A percentile compares a stretch with the other conserved stretches of the same genome.
Evolutionary conservation across 2,797 vertebrate genomes (phyloP).

Genomic region (Sebastiscus albofasciatus): DNA sequence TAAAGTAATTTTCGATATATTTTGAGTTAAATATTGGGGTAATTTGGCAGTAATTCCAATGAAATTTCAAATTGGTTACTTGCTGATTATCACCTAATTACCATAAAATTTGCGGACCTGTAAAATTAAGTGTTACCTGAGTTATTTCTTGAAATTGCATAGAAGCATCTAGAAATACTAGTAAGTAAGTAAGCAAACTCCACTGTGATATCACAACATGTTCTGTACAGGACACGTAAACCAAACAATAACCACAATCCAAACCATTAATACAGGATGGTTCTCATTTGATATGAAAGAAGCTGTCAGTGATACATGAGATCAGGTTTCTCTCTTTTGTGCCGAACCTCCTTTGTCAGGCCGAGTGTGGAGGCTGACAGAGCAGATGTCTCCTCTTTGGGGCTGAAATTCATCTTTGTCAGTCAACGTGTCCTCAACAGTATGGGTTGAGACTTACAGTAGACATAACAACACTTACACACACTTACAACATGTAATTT

Average conservation of each 20-base stretch:
- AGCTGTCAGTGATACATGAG: slow-evolving; percentile 15
- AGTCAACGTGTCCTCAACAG: background rate
- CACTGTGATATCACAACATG: background rate
- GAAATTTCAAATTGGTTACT: too few species aligned
- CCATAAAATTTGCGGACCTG: too few species aligned
- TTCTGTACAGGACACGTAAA: background rate
- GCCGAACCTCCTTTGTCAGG: slow-evolving; percentile 34
- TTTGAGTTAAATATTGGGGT: too few species aligned
- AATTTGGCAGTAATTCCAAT: too few species aligned
- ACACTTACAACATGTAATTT: slow-evolving; percentile 52
- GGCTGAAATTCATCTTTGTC: slow-evolving; percentile 48
- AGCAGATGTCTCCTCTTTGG: slow-evolving; percentile 1
- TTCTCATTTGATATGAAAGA: slow-evolving; percentile 46
- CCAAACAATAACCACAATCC: slow-evolving; percentile 4
- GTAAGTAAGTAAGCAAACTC: background rate
- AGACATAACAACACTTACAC: slow-evolving; percentile 41
- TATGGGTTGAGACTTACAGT: slow-evolving; percentile 1
- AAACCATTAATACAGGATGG: slow-evolving; percentile 8
- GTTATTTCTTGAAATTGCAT: background rate
- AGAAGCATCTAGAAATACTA: background rate
- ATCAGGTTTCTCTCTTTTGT: slow-evolving; percentile 58
- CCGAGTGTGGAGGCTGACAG: slow-evolving; percentile 13
- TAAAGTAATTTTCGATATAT: too few species aligned
- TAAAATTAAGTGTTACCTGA: too few species aligned
- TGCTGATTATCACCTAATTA: too few species aligned